phyloP scores from a whole-genome alignment of 92 coral and sea anemone genomes.

The Scolanthus callimorphus region DNA sequence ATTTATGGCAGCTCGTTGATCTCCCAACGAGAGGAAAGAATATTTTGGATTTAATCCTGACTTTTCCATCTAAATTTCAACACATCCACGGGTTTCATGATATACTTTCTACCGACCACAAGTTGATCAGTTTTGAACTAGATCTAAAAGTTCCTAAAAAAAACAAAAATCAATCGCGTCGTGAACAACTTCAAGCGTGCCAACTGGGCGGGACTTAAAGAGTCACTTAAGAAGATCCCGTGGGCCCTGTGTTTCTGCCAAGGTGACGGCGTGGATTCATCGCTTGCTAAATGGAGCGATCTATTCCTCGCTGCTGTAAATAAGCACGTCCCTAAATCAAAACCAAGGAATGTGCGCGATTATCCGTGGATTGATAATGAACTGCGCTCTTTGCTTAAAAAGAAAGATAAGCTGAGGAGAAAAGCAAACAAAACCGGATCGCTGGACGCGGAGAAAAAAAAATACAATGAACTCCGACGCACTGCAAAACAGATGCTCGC shows the following conservation, averaged over 20 bases:
- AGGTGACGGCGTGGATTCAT: constrained; percentile 38
- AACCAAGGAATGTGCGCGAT: constrained; percentile 15
- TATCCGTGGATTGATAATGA: constrained; percentile 67
- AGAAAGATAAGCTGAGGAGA: background rate
- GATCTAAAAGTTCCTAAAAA: constrained; percentile 27
- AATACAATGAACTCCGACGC: background rate
- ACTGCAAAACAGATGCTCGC: constrained; percentile 22
- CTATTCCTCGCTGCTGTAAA: constrained; percentile 52
- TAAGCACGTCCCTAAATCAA: constrained; percentile 41
- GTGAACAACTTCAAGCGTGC: constrained; percentile 53
- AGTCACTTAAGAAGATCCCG: constrained; percentile 35
- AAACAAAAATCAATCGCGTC: constrained; percentile 11
- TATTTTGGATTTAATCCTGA: constrained; percentile 49
- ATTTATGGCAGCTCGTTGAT: constrained; percentile 36
- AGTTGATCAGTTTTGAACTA: constrained; percentile 34
- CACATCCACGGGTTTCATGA: constrained; percentile 44
- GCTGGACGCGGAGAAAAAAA: background rate
- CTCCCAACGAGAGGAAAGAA: constrained; percentile 35
- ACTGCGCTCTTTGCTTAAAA: constrained; percentile 22
- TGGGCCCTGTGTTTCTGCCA: constrained; percentile 56
- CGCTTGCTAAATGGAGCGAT: constrained; percentile 55
- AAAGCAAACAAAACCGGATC: background rate
- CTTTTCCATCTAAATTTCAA: constrained; percentile 33
- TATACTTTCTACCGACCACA: constrained; percentile 47
- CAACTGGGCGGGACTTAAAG: constrained; percentile 53